Evolutionary conservation across 2,888 invertebrate genomes (phyloP).

Genomic region (Spialia ferax): DNA sequence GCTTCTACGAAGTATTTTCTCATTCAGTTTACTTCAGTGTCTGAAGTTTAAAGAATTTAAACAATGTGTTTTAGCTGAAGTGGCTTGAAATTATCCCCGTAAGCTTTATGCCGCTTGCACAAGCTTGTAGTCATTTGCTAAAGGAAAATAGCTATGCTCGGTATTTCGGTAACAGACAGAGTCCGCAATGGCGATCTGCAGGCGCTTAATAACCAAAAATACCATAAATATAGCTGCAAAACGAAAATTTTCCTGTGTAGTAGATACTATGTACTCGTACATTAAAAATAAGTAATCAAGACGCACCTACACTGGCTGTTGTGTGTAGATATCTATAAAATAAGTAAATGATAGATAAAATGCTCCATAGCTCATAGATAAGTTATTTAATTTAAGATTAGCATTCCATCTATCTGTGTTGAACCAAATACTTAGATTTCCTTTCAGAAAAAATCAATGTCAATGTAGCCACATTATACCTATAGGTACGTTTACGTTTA

Average conservation of each 20-base stretch:
- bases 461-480: too few relatives aligned
- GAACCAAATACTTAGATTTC: too few relatives aligned
- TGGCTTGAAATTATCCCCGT: background rate
- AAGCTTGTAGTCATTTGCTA: background rate
- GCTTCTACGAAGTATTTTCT: conserved; percentile 2
- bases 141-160: background rate
- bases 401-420: too few relatives aligned
- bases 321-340: too few relatives aligned
- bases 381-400: too few relatives aligned
- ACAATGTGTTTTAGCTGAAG: background rate
- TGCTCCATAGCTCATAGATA: too few relatives aligned
- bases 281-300: too few relatives aligned
- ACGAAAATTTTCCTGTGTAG: background rate
- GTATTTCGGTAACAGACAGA: conserved; percentile 4
- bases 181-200: conserved; percentile 1
- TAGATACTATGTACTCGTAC: too few relatives aligned
- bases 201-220: background rate
- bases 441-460: too few relatives aligned
- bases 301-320: too few relatives aligned
- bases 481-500: too few relatives aligned
- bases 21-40: background rate
- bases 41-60: background rate
- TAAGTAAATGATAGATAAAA: too few relatives aligned
- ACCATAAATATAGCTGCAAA: background rate
- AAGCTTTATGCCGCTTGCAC: background rate